Percentiles rank a stretch among this genome's conserved stretches.
Conservation (phyloP, 2,113 vertebrate genomes). For the Oenanthe melanoleuca region DNA sequence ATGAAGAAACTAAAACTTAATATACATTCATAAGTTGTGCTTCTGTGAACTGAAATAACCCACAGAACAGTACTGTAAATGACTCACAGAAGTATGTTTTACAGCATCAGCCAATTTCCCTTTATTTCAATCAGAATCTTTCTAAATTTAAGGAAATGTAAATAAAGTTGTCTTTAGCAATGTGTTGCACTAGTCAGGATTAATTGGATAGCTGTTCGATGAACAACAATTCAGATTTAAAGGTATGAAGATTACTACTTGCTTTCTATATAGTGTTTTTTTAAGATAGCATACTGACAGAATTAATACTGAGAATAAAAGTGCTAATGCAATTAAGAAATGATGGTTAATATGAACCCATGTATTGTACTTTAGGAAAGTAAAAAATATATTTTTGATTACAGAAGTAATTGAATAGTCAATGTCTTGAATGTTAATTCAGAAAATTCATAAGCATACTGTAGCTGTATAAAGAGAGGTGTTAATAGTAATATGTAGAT, state of each 20-base stretch:
- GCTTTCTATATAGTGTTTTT: not conserved
- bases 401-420: not conserved
- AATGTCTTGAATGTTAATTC: not conserved
- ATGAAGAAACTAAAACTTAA: not conserved
- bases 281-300: not conserved
- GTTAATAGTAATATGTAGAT: not conserved
- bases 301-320: not conserved
- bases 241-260: not conserved
- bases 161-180: not conserved
- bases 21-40: not conserved
- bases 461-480: not conserved
- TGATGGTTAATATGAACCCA: not conserved
- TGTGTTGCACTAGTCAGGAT: not conserved
- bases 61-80: not conserved
- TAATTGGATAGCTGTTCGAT: not conserved
- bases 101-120: not conserved
- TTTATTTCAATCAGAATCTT: not conserved
- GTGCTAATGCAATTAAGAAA: not conserved
- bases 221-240: not conserved
- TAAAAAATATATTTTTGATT: not conserved
- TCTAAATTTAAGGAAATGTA: not conserved
- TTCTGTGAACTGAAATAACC: not conserved
- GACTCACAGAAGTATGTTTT: not conserved
- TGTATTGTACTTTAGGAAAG: not conserved
- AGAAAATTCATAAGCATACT: not conserved